Evolutionary conservation across 2,888 invertebrate genomes (phyloP).

Genomic region (Leucozona laternaria): DNA sequence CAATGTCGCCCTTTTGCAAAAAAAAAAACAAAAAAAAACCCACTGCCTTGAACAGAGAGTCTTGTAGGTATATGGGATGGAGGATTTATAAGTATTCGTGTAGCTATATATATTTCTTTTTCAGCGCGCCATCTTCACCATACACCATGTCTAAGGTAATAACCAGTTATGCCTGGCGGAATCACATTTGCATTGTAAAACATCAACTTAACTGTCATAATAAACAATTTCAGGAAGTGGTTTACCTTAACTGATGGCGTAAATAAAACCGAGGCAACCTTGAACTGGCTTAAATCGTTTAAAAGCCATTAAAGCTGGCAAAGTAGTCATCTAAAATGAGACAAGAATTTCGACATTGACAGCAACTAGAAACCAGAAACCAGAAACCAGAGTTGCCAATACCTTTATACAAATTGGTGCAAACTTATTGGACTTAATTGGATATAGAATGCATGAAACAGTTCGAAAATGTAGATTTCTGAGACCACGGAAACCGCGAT

Average conservation of each 20-base stretch:
- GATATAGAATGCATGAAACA: too few relatives aligned
- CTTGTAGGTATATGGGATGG: background rate
- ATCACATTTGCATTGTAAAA: constrained; percentile 76
- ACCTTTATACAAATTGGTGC: background rate
- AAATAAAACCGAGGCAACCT: constrained; percentile 67
- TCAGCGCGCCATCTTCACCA: constrained; percentile 11
- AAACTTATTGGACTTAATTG: too few relatives aligned
- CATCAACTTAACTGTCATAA: constrained; percentile 74
- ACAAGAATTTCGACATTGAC: constrained; percentile 9
- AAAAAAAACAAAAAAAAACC: background rate
- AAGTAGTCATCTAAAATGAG: constrained; percentile 12
- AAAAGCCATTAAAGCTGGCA: constrained; percentile 67
- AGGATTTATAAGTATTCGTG: background rate
- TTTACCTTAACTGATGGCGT: constrained; percentile 75
- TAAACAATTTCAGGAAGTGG: constrained; percentile 75
- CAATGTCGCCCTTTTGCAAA: constrained; percentile 27
- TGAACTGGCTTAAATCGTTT: constrained; percentile 73
- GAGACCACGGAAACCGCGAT: background rate
- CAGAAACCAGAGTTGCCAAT: constrained; percentile 5
- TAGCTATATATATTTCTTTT: constrained; percentile 20
- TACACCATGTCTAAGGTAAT: constrained; percentile 46
- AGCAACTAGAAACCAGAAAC: background rate
- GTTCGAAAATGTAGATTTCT: background rate
- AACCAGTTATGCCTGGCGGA: constrained; percentile 50
- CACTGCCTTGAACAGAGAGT: constrained; percentile 33